These are phyloP conservation scores for Eumeta japonica DNA, from an alignment of 1,140 invertebrate genomes.

Conservation along the genomic window DNA sequence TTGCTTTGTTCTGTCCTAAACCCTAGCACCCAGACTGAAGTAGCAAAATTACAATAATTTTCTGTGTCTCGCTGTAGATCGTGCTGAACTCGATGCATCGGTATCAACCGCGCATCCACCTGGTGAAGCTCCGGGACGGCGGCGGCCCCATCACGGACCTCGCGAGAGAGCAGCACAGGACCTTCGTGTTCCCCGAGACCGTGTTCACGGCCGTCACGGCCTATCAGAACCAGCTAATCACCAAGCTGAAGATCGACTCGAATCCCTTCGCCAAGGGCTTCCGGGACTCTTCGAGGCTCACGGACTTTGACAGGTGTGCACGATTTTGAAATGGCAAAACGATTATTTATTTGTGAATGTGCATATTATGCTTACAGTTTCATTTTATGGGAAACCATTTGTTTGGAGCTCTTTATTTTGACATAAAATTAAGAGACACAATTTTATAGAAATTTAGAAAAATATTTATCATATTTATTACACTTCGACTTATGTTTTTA, in stretches of 20 bases:
- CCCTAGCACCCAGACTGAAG: too few species aligned
- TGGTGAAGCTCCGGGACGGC: constrained; percentile 65
- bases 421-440: too few species aligned
- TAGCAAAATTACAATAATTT: too few species aligned
- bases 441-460: too few species aligned
- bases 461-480: too few species aligned
- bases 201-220: constrained; percentile 98
- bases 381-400: too few species aligned
- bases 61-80: constrained; percentile 75
- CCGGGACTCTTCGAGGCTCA: constrained; percentile 87
- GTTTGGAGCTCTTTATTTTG: too few species aligned
- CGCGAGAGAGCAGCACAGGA: constrained; percentile 77
- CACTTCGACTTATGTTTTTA: too few species aligned
- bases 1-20: too few species aligned
- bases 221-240: constrained; percentile 97
- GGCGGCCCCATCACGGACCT: constrained; percentile 72
- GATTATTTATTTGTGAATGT: neutral
- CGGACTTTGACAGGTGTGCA: constrained; percentile 81
- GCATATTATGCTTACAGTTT: neutral
- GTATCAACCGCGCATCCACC: constrained; percentile 94
- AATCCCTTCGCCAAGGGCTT: constrained; percentile 95
- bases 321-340: too few species aligned
- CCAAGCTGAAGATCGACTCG: constrained; percentile 92
- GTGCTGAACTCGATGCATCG: constrained; percentile 98
- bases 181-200: constrained; percentile 91